Evolutionary conservation across 1,140 invertebrate species (phyloP).

Genomic region (Parapsyche elsis): DNA sequence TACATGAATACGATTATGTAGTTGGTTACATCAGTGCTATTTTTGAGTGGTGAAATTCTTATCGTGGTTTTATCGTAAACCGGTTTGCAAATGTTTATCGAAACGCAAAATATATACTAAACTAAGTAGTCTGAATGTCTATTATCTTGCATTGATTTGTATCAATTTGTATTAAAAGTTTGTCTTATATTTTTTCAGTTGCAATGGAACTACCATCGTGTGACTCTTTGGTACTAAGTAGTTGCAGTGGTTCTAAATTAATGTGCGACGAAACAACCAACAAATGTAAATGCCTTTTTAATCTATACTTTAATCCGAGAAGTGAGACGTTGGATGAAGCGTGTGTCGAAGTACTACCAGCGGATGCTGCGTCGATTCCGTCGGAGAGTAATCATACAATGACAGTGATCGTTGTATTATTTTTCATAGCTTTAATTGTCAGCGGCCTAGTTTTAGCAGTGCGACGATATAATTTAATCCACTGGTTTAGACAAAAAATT

Average conservation of each 20-base stretch:
- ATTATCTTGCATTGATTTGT: too few relatives aligned
- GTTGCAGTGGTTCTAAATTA: conserved; percentile 55
- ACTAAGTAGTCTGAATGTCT: too few relatives aligned
- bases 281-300: conserved; percentile 59
- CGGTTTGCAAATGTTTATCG: too few relatives aligned
- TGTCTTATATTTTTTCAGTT: conserved; percentile 27
- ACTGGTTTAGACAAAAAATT: conserved; percentile 64
- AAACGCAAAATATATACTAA: too few relatives aligned
- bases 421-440: conserved; percentile 61
- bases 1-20: too few relatives aligned
- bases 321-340: conserved; percentile 16
- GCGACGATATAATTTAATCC: conserved; percentile 65
- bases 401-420: conserved; percentile 60
- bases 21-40: too few relatives aligned
- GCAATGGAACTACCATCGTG: conserved; percentile 37
- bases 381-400: conserved; percentile 57
- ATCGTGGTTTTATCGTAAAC: too few relatives aligned
- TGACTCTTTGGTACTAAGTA: conserved; percentile 8
- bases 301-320: conserved; percentile 55
- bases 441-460: conserved; percentile 63
- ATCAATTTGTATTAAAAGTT: background rate
- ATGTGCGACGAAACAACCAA: conserved; percentile 58
- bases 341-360: conserved; percentile 30
- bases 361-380: conserved; percentile 26
- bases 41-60: too few relatives aligned